phyloP scores from a whole-genome alignment of 2,888 invertebrate genomes.

The Nymphalis urticae region DNA sequence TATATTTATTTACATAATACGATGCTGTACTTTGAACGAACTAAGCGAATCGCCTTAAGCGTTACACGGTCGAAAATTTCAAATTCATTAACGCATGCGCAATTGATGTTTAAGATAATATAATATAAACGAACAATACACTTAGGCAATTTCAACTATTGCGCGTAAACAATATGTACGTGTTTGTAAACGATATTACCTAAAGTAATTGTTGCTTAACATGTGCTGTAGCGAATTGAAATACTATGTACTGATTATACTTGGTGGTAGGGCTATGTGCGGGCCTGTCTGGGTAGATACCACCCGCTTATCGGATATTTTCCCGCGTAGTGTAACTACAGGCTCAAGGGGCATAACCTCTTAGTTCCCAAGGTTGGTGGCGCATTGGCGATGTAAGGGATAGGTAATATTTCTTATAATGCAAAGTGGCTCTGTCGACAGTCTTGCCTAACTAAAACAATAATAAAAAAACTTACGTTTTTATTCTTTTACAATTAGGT shows the following conservation, averaged over 20 bases:
- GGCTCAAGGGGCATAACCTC: too few species aligned
- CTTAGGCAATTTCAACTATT: constrained; percentile 25
- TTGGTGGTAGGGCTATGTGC: too few species aligned
- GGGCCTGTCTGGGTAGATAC: too few species aligned
- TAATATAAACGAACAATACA: constrained; percentile 16
- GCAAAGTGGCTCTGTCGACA: too few species aligned
- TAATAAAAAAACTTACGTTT: too few species aligned
- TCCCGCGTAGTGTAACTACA: too few species aligned
- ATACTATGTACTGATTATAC: constrained; percentile 6
- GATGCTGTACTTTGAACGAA: constrained; percentile 20
- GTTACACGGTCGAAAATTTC: constrained; percentile 7
- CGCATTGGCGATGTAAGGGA: too few species aligned
- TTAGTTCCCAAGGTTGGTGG: too few species aligned
- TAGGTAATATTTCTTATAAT: too few species aligned
- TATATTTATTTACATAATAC: constrained; percentile 18
- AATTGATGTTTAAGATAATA: constrained; percentile 12
- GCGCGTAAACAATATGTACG: constrained; percentile 20
- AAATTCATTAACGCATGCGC: constrained; percentile 12
- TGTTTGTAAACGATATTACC: constrained; percentile 24
- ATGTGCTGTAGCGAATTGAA: constrained; percentile 14
- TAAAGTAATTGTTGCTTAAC: constrained; percentile 19
- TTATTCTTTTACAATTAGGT: too few species aligned
- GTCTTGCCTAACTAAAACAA: neutral
- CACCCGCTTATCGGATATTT: neutral
- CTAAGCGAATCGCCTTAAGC: constrained; percentile 4